These are phyloP conservation scores for Semnopithecus entellus DNA, from an alignment of 2,113 vertebrate species.

Conservation along the genomic window DNA sequence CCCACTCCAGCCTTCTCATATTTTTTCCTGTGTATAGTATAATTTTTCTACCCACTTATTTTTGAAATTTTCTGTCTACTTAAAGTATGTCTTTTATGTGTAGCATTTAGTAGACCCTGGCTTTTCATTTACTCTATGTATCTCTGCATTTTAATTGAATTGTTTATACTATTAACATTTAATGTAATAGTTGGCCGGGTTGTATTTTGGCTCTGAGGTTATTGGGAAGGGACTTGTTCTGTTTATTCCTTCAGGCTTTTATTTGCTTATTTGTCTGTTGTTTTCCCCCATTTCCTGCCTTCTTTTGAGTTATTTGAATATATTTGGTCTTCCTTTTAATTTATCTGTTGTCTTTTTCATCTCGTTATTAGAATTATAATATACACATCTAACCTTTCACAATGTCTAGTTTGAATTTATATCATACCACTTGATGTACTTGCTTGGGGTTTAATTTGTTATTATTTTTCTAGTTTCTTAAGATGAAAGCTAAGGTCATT, in stretches of 20 bases:
- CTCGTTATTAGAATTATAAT: neutral
- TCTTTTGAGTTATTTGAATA: neutral
- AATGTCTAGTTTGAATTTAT: neutral
- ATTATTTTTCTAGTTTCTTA: neutral
- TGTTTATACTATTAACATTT: neutral
- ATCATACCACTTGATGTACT: neutral
- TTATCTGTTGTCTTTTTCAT: neutral
- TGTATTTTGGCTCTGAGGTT: neutral
- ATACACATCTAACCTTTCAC: neutral
- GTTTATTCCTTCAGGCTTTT: neutral
- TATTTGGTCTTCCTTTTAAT: neutral
- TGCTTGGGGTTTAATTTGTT: neutral
- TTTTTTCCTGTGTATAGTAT: neutral
- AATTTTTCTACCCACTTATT: neutral
- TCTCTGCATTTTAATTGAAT: neutral
- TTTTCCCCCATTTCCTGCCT: neutral
- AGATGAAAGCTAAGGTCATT: neutral
- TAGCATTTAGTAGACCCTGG: neutral
- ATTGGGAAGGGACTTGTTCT: neutral
- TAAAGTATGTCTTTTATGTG: neutral
- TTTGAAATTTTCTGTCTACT: conserved; percentile 1
- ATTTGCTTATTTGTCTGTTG: neutral
- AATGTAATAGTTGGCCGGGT: neutral
- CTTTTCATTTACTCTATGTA: neutral
- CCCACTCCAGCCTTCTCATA: neutral